Evolutionary conservation across 2,797 vertebrate species (phyloP).

Genomic region (Paramormyrops hopkinsi): DNA sequence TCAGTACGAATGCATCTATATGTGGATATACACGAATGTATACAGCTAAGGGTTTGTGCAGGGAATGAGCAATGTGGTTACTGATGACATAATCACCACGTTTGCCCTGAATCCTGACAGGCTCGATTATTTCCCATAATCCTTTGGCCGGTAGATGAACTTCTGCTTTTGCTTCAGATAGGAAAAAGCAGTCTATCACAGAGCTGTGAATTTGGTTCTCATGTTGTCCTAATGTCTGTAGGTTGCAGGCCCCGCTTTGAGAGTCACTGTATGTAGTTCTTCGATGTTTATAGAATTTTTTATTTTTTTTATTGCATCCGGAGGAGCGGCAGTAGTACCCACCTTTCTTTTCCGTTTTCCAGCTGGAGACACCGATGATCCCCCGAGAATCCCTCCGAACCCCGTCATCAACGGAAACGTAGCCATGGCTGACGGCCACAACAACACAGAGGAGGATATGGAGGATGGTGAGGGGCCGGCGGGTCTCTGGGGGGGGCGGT

Average conservation of each 20-base stretch:
- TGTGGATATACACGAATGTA: not conserved
- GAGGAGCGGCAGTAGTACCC: not conserved
- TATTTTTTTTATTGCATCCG: not conserved
- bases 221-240: not conserved
- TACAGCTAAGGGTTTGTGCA: not conserved
- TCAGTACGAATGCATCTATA: not conserved
- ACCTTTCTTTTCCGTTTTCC: conserved; percentile 7
- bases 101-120: not conserved
- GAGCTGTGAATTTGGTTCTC: not conserved
- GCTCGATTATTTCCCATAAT: not conserved
- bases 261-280: not conserved
- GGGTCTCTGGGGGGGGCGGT: not conserved
- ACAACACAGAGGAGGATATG: conserved; percentile 97
- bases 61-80: not conserved
- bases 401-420: conserved; percentile 97
- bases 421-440: conserved; percentile 92
- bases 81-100: not conserved
- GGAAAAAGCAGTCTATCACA: not conserved
- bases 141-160: not conserved
- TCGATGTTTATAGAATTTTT: not conserved
- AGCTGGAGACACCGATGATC: conserved; percentile 98
- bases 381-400: conserved; percentile 94
- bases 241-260: not conserved
- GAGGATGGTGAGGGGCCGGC: conserved; percentile 79
- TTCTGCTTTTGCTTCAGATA: not conserved